Conservation (phyloP, 2,888 invertebrate genomes). For the Torymus tubicola region DNA sequence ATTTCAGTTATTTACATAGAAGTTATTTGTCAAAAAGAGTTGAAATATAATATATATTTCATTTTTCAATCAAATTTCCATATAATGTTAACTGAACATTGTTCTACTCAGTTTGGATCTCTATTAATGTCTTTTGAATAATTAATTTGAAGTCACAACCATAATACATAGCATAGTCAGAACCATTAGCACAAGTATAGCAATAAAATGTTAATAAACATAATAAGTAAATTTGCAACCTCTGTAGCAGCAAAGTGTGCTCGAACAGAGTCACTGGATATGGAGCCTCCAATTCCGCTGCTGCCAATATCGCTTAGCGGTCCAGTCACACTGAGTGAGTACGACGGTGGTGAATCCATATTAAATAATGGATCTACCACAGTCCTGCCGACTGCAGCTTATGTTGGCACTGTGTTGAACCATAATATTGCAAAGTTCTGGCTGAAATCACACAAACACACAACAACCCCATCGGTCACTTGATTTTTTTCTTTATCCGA, state of each 20-base stretch:
- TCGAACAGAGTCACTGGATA: slow-evolving; percentile 85
- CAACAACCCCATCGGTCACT: not conserved
- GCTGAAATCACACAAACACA: slow-evolving; percentile 27
- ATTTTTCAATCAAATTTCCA: too few relatives aligned
- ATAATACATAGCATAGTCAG: too few relatives aligned
- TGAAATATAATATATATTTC: too few relatives aligned
- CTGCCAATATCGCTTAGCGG: slow-evolving; percentile 87
- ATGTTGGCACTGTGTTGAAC: slow-evolving; percentile 55
- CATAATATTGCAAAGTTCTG: slow-evolving; percentile 54
- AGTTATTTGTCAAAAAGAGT: too few relatives aligned
- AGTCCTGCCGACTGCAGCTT: slow-evolving; percentile 44
- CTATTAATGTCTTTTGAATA: too few relatives aligned
- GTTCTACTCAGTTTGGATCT: too few relatives aligned
- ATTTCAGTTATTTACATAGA: too few relatives aligned
- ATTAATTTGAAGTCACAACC: too few relatives aligned
- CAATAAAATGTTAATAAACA: not conserved
- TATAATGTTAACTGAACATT: too few relatives aligned
- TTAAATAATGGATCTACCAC: slow-evolving; percentile 42
- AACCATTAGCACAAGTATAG: too few relatives aligned
- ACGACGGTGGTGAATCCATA: slow-evolving; percentile 88
- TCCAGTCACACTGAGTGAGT: slow-evolving; percentile 85
- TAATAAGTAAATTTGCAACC: slow-evolving; percentile 33
- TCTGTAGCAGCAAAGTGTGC: slow-evolving; percentile 84
- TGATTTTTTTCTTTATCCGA: not conserved
- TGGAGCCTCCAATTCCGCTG: slow-evolving; percentile 86